Evolutionary conservation across 2,113 vertebrate species (phyloP), one percentile per base, ranked within the genome.

Genomic region (Arothron firmamentum): DNA sequence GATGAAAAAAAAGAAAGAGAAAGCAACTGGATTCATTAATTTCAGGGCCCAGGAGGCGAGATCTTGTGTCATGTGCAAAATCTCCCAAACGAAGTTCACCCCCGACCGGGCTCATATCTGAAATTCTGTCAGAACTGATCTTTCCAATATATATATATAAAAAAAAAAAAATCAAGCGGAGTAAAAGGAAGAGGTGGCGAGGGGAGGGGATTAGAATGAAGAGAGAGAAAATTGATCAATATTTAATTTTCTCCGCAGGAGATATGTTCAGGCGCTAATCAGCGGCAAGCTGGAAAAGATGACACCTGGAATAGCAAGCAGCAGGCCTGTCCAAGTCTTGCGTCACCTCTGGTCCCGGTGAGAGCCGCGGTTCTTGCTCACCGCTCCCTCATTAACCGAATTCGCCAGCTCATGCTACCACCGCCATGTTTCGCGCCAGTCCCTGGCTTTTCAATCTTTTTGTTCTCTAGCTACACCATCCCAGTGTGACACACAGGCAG

Each of bases 191-290:
- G 58, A 60, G 60, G 64, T 25, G 31, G 52, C 52, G 23, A 23
- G 52, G 58, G 66, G 59, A 8, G 56, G 67, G 60, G 28, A 52
- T 58, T 56, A 66, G 77, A 84, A 72, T 42, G 65, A 65, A 69
- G 79, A 74, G 76, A 82, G 84, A 85, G 8, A 87, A 89, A 87
- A 87, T 87, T 88, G 86, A 91, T 91, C 90, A 90, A 91, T 91
- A 89, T 90, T 90, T 90, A 87, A 91, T 91, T 91, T 90, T 89
- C 88, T 88, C 73, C 76, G 78, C 83, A 83, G 84, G 83, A 90
- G 85, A 90, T 86, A 84, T 88, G 88, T 87, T 86, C 82, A 72
- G 70, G 65, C 65, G 79, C 88, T 90, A 91, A 91, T 90, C 88
- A 86, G 80, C 73, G 70, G 78, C 45, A 60, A 88, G 78, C 25